Evolutionary conservation across 2,113 vertebrate species (phyloP), one percentile per base, ranked within the genome.

Genomic region (Callaeas wilsoni): DNA sequence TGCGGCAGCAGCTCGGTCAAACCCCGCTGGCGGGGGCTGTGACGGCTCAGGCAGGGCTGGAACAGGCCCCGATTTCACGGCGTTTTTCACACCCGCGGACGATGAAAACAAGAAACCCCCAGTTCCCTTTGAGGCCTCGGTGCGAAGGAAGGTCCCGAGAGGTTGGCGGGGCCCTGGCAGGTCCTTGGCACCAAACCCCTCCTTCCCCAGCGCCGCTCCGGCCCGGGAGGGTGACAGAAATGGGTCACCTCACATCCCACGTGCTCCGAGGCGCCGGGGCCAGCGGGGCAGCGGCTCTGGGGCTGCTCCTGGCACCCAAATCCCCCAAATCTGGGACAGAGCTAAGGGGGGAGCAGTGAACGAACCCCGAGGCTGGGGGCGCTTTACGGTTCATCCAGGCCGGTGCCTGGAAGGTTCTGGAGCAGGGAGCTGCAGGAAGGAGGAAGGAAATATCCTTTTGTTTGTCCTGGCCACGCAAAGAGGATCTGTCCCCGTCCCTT

Each of bases 231-330:
- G 79, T 83, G 80, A 94, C 94, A 94, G 95, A 94, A 96, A 94
- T 89, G 81, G 96, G 96, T 80, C 96, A 96, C 91, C 76, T 62
- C 4, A 16, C 85, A 56, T 82, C 82, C 79, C 21, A 42, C 41
- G 78, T 44, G 92, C 95, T 84, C 37, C 46, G 73, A 65, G 47
- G 20, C 87, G 29, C n/a, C 55, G 30, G 12, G 59, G 64, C 87
- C 91, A 10, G 88, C 91, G 55, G 91, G 85, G 91, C 89, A 55
- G 47, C 65, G 32, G 35, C 84, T 15, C 93, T 57, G 17, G 37
- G 56, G 26, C 62, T 84, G 15, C 20, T 87, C 62, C 33, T 90
- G 88, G 95, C 88, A 93, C 65, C 78, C 37, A 4, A 56, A 62
- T 13, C 26, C 0, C 5, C 71, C 62, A 83, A 70, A 94, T 89